Base-by-base conservation (phyloP, 2,797 vertebrate genomes). In the Artibeus lituratus region DNA sequence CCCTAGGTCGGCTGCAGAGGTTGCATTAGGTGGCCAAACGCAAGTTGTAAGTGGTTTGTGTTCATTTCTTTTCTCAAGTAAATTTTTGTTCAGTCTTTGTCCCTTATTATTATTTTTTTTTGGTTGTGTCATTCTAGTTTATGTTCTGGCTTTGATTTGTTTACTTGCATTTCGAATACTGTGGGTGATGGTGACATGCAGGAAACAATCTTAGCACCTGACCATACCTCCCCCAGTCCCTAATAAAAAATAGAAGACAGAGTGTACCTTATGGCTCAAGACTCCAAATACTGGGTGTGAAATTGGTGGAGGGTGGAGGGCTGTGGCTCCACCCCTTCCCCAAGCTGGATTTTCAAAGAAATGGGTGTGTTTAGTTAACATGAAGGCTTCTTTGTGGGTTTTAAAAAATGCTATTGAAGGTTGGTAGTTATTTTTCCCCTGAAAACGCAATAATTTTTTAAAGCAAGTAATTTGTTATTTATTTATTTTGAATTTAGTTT, bases 321-420 rank as follows among this genome's bases (percentile, higher is more conserved):
- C 93, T 90, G 95, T 92, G 96, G 59, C 91, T 69, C 47, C 93
- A 80, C 89, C 96, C 15, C 67, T 57, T 24, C 57, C 91, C 73
- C 80, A 80, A 76, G 78, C 86, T 82, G 59, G n/a, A 39, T 95
- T 94, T 95, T 96, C 81, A 42, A 85, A 94, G 90, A 94, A 73
- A 72, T 49, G 74, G 72, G 53, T 87, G 67, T 90, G 72, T 94
- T 82, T 59, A 24, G 90, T 93, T 91, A 87, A 87, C 80, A 80
- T 24, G 89, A 78, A 77, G 67, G 1, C 78, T 39, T 69, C 85
- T 93, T 84, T 73, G 90, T 26, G 24, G n/a, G 39, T 29, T 14
- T 12, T 14, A 8, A 88, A 88, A 93, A 94, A 49, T 14, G 32
- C 16, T 19, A 5, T 62, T 67, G 89, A 77, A 76, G 59, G 1